These are phyloP conservation scores for Eupelmus urozonus DNA, from an alignment of 2,888 invertebrate genomes.

Conservation along the genomic window DNA sequence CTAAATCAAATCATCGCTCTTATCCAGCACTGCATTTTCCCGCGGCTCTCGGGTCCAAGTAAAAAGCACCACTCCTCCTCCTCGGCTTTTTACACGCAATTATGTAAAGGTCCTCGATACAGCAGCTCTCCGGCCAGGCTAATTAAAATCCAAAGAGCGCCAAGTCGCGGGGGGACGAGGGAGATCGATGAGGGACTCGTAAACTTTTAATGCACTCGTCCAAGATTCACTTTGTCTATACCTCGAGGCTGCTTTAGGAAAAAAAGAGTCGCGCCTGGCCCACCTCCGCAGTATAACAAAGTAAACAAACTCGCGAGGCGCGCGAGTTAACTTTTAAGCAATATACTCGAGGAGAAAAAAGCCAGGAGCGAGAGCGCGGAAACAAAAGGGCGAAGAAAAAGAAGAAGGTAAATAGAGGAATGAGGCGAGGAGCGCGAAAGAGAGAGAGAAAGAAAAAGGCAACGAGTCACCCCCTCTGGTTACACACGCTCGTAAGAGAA, in stretches of 20 bases:
- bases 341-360: slow-evolving; percentile 5
- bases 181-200: slow-evolving; percentile 34
- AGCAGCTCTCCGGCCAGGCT: slow-evolving; percentile 11
- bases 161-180: neutral
- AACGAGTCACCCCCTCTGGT: neutral
- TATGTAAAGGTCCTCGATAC: slow-evolving; percentile 7
- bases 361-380: neutral
- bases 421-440: neutral
- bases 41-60: too few species aligned
- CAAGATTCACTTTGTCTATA: slow-evolving; percentile 56
- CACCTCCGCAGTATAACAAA: neutral
- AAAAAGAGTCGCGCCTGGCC: neutral
- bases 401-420: slow-evolving; percentile 2
- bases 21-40: too few species aligned
- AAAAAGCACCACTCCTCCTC: too few species aligned
- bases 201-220: slow-evolving; percentile 57
- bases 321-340: slow-evolving; percentile 50
- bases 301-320: slow-evolving; percentile 43
- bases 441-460: neutral
- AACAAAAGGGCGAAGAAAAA: neutral
- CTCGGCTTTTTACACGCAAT: slow-evolving; percentile 25
- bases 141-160: slow-evolving; percentile 52
- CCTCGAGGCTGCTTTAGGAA: slow-evolving; percentile 13
- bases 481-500: neutral
- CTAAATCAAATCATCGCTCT: too few species aligned